phyloP scores from a whole-genome alignment of 1,140 invertebrate species.

The Aphaenogaster rudis region DNA sequence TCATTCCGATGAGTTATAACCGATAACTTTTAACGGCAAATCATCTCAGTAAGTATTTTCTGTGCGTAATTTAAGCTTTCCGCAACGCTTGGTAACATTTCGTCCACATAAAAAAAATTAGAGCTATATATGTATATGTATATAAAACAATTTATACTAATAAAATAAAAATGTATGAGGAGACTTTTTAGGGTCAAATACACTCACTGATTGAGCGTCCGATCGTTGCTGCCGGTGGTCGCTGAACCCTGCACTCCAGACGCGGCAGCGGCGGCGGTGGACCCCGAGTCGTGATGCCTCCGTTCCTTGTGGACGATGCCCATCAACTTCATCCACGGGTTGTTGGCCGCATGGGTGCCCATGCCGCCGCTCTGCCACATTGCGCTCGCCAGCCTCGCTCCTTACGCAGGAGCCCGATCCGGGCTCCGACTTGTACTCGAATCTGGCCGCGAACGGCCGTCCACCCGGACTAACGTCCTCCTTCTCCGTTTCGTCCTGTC shows the following conservation, averaged over 20 bases:
- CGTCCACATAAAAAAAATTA: too few species aligned
- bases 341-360: slow-evolving; percentile 91
- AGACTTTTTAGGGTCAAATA: not conserved
- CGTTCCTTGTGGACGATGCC: slow-evolving; percentile 93
- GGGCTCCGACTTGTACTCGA: slow-evolving; percentile 75
- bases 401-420: slow-evolving; percentile 77
- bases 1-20: slow-evolving; percentile 14
- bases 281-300: slow-evolving; percentile 89
- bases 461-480: slow-evolving; percentile 40
- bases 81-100: not conserved
- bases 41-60: slow-evolving; percentile 3
- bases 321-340: slow-evolving; percentile 94
- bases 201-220: slow-evolving; percentile 90
- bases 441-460: slow-evolving; percentile 42
- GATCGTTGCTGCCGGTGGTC: slow-evolving; percentile 87
- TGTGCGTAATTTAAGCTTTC: not conserved
- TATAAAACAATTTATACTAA: not conserved
- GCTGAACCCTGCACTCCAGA: slow-evolving; percentile 86
- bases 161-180: slow-evolving; percentile 10
- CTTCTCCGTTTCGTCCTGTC: slow-evolving; percentile 18
- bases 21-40: slow-evolving; percentile 13
- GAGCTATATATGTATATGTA: not conserved
- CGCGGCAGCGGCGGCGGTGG: slow-evolving; percentile 86
- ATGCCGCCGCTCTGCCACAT: slow-evolving; percentile 94
- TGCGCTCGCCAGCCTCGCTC: slow-evolving; percentile 86